Evolutionary conservation across 2,888 invertebrate species (phyloP).

Genomic region (Lypha dubia): DNA sequence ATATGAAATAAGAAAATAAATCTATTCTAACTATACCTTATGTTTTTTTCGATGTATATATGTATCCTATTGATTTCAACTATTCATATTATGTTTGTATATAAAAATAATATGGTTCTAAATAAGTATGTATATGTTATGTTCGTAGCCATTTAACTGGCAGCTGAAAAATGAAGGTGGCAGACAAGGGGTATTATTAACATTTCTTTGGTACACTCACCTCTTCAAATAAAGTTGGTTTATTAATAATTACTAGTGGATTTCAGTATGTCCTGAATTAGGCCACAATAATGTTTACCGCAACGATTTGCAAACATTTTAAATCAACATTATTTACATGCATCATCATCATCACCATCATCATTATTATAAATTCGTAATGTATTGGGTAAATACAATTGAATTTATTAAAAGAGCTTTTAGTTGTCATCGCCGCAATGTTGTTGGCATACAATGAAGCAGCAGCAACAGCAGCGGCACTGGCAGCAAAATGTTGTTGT

Average conservation of each 20-base stretch:
- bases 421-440: conserved; percentile 14
- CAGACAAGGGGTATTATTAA: no score
- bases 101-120: no score
- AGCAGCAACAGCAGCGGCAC: no score
- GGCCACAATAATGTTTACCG: neutral
- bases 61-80: no score
- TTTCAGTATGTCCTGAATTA: neutral
- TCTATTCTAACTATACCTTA: no score
- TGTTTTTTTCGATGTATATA: no score
- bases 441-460: neutral
- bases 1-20: no score
- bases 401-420: conserved; percentile 15
- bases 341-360: neutral
- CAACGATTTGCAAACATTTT: conserved; percentile 43
- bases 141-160: no score
- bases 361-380: conserved; percentile 7
- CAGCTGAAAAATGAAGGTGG: no score
- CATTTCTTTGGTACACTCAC: neutral
- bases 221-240: neutral
- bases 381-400: neutral
- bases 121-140: no score
- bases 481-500: no score
- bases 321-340: conserved; percentile 6
- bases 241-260: neutral
- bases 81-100: no score